phyloP scores from a whole-genome alignment of 2,888 invertebrate species.

The Diaprepes abbreviatus region DNA sequence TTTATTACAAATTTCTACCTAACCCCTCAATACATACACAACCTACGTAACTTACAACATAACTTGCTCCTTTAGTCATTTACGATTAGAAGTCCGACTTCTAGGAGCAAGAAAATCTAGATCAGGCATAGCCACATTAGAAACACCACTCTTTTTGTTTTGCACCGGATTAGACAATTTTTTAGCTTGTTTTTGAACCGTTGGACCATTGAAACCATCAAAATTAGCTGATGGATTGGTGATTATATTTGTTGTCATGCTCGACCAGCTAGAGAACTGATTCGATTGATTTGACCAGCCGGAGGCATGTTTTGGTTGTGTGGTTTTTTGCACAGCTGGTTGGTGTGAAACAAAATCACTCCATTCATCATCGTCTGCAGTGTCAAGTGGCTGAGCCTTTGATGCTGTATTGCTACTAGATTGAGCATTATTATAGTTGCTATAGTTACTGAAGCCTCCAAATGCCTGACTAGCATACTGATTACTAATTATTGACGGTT shows the following conservation, averaged over 20 bases:
- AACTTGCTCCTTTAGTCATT: conserved; percentile 67
- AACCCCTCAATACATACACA: conserved; percentile 35
- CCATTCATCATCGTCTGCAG: conserved; percentile 70
- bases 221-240: conserved; percentile 62
- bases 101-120: conserved; percentile 71
- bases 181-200: conserved; percentile 40
- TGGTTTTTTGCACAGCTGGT: conserved; percentile 54
- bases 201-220: conserved; percentile 36
- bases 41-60: conserved; percentile 60
- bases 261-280: conserved; percentile 33
- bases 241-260: conserved; percentile 59
- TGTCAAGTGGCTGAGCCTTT: conserved; percentile 8
- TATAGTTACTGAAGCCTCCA: conserved; percentile 29
- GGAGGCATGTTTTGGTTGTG: conserved; percentile 17
- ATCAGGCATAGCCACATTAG: conserved; percentile 71
- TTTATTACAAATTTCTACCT: background rate
- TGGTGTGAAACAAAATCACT: conserved; percentile 72
- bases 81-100: conserved; percentile 61
- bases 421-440: background rate
- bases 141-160: conserved; percentile 54
- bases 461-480: conserved; percentile 58
- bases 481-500: conserved; percentile 61
- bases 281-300: conserved; percentile 28
- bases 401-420: conserved; percentile 1
- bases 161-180: conserved; percentile 18